phyloP scores from a whole-genome alignment of 2,888 invertebrate genomes.

The Andrena dorsata region DNA sequence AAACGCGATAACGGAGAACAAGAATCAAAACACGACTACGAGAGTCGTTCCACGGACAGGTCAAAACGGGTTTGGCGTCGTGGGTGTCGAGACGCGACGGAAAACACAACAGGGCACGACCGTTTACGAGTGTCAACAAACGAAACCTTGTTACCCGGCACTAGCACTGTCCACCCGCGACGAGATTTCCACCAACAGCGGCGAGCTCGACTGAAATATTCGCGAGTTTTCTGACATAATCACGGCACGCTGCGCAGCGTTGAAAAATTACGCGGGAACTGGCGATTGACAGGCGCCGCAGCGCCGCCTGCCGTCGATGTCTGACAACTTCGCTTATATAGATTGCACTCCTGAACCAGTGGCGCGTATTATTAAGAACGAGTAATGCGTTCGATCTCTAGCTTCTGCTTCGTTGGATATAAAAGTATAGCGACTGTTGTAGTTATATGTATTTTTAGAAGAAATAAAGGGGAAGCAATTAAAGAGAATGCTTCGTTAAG shows the following conservation, averaged over 20 bases:
- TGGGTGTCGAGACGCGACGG: background rate
- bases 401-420: too few species aligned
- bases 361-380: too few species aligned
- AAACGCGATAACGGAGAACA: background rate
- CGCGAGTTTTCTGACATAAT: background rate
- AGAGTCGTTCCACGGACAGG: background rate
- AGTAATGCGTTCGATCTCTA: too few species aligned
- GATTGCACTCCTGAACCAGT: too few species aligned
- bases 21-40: background rate
- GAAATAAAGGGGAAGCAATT: too few species aligned
- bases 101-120: background rate
- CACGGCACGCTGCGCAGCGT: background rate
- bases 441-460: too few species aligned
- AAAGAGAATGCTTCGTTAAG: too few species aligned
- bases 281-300: too few species aligned
- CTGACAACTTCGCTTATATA: too few species aligned
- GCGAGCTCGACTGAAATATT: background rate
- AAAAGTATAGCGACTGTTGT: too few species aligned
- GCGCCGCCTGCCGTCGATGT: too few species aligned
- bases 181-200: background rate
- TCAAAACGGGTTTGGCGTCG: background rate
- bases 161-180: too few species aligned
- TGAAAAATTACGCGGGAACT: constrained; percentile 1
- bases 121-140: background rate
- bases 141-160: background rate